Conservation (phyloP, 2,113 vertebrate species). For the Talpa occidentalis region DNA sequence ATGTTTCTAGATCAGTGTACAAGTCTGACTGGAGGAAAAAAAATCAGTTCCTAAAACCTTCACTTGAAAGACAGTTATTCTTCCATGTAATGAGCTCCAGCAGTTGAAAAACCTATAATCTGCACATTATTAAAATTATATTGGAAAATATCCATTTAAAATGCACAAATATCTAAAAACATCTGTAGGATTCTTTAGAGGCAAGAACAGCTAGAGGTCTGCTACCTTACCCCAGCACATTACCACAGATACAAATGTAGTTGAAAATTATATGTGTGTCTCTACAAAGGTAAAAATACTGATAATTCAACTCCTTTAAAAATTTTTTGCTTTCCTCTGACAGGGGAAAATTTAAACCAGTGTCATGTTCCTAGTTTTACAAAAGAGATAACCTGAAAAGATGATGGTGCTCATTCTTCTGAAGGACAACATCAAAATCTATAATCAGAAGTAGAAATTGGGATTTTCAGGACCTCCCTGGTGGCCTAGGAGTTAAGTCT, state of each 20-base stretch:
- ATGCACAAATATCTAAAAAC: neutral
- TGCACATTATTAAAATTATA: neutral
- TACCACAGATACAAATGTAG: neutral
- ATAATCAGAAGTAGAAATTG: neutral
- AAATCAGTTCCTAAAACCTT: neutral
- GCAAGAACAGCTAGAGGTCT: too few species aligned
- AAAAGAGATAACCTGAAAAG: neutral
- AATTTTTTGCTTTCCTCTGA: neutral
- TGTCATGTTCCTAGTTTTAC: neutral
- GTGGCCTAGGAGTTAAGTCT: too few species aligned
- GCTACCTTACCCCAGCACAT: neutral
- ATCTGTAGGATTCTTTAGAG: neutral
- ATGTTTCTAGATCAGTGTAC: neutral
- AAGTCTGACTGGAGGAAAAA: neutral
- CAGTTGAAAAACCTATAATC: neutral
- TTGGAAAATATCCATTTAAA: neutral
- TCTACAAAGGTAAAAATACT: neutral
- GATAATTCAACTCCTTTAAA: neutral
- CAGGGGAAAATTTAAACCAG: neutral
- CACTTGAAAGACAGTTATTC: neutral
- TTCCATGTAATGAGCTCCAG: neutral
- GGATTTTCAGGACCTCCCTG: neutral
- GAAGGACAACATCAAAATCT: neutral
- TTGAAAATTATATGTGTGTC: conserved; percentile 12
- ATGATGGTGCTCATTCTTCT: neutral